These are phyloP conservation scores for Hyposoter didymator DNA, from an alignment of 2,888 invertebrate genomes.

Conservation along the genomic window DNA sequence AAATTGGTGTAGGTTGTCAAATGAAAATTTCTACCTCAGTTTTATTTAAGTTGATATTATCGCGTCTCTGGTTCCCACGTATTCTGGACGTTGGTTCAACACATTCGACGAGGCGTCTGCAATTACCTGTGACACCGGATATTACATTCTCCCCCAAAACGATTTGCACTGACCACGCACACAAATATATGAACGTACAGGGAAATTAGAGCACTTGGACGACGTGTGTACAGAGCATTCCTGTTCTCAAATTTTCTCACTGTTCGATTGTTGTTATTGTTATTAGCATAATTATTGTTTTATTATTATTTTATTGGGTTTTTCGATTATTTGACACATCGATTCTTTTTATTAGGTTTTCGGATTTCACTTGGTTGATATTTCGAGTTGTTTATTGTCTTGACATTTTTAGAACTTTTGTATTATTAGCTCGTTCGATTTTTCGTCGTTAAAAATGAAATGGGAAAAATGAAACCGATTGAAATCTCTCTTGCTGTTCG, in stretches of 20 bases:
- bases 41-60: not conserved
- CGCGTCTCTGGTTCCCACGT: not conserved
- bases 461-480: not conserved
- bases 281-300: not conserved
- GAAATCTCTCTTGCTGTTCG: not conserved
- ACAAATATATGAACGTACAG: not conserved
- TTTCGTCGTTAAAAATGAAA: not conserved
- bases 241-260: not conserved
- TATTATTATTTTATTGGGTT: not conserved
- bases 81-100: not conserved
- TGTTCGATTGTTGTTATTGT: not conserved
- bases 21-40: not conserved
- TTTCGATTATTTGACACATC: not conserved
- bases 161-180: not conserved
- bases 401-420: not conserved
- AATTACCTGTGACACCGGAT: slow-evolving; percentile 28
- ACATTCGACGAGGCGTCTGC: not conserved
- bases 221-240: not conserved
- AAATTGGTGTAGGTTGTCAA: not conserved
- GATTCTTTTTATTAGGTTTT: not conserved
- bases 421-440: not conserved
- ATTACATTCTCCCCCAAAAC: slow-evolving; percentile 24
- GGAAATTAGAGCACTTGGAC: not conserved
- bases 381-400: not conserved
- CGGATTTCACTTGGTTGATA: not conserved